A percentile compares a stretch with the other conserved stretches of the same genome.
Conservation (phyloP, 2,113 vertebrate genomes). For the Aldabrachelys gigantea region DNA sequence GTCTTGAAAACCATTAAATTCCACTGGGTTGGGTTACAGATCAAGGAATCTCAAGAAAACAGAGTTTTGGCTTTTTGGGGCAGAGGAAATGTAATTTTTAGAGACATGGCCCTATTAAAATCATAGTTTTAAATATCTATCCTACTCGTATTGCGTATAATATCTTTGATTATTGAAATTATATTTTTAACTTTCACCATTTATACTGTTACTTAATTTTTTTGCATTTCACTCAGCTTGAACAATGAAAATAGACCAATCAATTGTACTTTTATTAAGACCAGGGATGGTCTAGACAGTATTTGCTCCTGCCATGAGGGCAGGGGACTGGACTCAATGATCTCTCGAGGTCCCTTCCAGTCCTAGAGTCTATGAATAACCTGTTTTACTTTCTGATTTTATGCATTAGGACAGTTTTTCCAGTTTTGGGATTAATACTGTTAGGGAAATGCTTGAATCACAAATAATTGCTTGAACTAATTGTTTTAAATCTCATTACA, state of each 20-base stretch:
- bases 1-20: not conserved
- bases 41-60: not conserved
- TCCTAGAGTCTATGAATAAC: not conserved
- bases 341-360: no score
- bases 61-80: not conserved
- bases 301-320: no score
- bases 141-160: not conserved
- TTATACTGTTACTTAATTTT: not conserved
- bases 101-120: not conserved
- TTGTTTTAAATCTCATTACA: not conserved
- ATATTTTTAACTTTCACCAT: not conserved
- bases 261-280: not conserved
- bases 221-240: not conserved
- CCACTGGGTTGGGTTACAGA: not conserved
- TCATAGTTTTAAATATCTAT: not conserved
- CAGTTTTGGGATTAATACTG: constrained; percentile 5
- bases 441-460: constrained; percentile 32
- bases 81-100: not conserved
- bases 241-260: not conserved
- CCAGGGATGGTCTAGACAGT: no score
- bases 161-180: not conserved
- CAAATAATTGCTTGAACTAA: not conserved
- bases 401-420: constrained; percentile 27
- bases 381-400: not conserved
- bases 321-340: no score